Evolutionary conservation across 2,113 vertebrate genomes (phyloP), one percentile per base, ranked within the genome.

Genomic region (Silurus glanis): DNA sequence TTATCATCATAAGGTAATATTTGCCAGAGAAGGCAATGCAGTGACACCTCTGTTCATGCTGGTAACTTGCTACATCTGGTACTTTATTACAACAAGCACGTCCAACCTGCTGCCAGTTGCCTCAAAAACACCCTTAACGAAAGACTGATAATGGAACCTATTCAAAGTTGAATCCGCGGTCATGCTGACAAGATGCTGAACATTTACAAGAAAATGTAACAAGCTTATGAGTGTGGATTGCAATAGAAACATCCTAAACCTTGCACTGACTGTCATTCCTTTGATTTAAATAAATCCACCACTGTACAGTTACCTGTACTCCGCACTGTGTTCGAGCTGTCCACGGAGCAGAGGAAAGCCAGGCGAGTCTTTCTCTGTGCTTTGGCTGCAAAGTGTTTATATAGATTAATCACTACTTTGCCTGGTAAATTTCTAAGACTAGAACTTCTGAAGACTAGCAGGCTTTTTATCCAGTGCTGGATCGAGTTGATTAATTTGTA

Each of bases 161-260:
- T 49, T n/a, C 67, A 25, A 79, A 67, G 79, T 83, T 74, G 82
- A 86, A 84, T 45, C 28, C 53, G 59, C 61, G 86, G 86, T 85
- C 82, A 69, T 25, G 37, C 51, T 28, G 75, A 83, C 81, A 83
- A 87, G 80, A 71, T 47, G 12, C 28, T 3, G 45, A 83, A 83
- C 80, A 56, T 90, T 83, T 87, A 89, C 69, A 47, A 58, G 72
- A 28, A 80, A 19, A 62, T 85, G 85, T 87, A 82, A 88, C n/a
- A 47, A 86, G 69, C 62, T 67, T 85, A 74, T 56, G 28, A 80
- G 61, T 59, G 17, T 69, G 80, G n/a, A 80, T 3, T 5, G n/a
- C 81, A 71, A 74, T 82, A 83, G 58, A 21, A 59, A 53, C 2
- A 14, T n/a, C 74, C 6, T n/a, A 16, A 85, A n/a, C 10, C 8